Percentiles rank a stretch among this genome's conserved stretches.
These are phyloP conservation scores for Furnarius figulus DNA, from an alignment of 2,113 vertebrate genomes.

Conservation along the genomic window DNA sequence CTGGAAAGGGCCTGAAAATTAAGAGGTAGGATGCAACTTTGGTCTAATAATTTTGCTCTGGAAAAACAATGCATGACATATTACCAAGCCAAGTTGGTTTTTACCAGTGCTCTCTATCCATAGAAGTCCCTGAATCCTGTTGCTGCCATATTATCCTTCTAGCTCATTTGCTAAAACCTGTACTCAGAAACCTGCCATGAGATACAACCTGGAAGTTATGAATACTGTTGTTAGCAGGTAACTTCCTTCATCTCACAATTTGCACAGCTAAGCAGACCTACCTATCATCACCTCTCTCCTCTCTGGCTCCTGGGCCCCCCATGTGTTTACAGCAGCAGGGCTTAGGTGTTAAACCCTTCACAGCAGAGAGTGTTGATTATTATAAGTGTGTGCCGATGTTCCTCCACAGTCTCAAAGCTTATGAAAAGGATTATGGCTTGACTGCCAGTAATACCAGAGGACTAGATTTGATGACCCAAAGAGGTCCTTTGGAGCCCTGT, in stretches of 20 bases:
- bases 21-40: not conserved
- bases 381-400: not conserved
- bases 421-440: not conserved
- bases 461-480: slow-evolving; percentile 9
- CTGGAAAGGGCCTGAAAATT: not conserved
- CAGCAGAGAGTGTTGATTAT: not conserved
- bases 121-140: not conserved
- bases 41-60: not conserved
- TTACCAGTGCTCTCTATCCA: not conserved
- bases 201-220: not conserved
- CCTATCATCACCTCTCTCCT: not conserved
- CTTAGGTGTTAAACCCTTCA: slow-evolving; percentile 5
- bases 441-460: not conserved
- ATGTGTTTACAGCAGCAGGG: not conserved
- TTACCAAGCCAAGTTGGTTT: not conserved
- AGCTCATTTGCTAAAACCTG: not conserved
- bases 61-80: not conserved
- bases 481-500: not conserved
- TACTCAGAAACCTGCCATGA: not conserved
- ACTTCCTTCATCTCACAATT: not conserved
- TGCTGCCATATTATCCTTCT: not conserved
- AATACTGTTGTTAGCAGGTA: not conserved
- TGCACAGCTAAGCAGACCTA: not conserved
- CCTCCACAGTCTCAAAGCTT: not conserved
- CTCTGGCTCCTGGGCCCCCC: not conserved